Evolutionary conservation across 2,888 invertebrate genomes (phyloP).

Genomic region (Mesopsocus fuscifrons): DNA sequence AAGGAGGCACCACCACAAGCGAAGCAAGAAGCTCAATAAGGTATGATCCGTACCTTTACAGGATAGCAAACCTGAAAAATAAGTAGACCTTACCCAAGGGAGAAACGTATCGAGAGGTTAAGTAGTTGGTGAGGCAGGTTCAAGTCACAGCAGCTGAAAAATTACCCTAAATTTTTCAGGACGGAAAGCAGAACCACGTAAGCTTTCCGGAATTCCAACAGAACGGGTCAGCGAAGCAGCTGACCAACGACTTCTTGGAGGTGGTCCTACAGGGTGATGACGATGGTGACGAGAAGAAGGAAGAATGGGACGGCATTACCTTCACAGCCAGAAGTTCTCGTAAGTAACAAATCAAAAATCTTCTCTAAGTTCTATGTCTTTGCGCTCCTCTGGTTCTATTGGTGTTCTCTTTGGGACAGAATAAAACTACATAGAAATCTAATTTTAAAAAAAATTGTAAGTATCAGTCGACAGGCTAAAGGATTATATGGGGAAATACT

Average conservation of each 20-base stretch:
- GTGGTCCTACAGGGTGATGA: slow-evolving; percentile 55
- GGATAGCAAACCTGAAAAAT: too few species aligned
- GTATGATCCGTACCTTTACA: too few species aligned
- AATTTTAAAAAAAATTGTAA: too few species aligned
- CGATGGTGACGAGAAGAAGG: slow-evolving; percentile 32
- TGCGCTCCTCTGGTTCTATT: neutral
- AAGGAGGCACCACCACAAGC: slow-evolving; percentile 49
- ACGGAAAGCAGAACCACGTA: slow-evolving; percentile 72
- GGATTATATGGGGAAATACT: too few species aligned
- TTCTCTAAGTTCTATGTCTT: neutral
- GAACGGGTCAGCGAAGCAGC: slow-evolving; percentile 72
- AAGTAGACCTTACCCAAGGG: too few species aligned
- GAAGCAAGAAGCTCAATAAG: slow-evolving; percentile 70
- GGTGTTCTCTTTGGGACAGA: neutral
- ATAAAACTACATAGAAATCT: neutral
- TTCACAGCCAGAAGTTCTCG: slow-evolving; percentile 79
- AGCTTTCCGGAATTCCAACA: slow-evolving; percentile 80
- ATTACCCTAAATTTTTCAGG: too few species aligned
- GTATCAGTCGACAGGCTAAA: too few species aligned
- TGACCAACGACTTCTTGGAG: slow-evolving; percentile 75
- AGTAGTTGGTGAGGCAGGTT: too few species aligned
- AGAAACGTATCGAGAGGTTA: too few species aligned
- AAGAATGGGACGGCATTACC: slow-evolving; percentile 73
- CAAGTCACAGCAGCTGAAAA: too few species aligned
- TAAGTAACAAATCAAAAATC: slow-evolving; percentile 32